Conservation (phyloP, 2,888 invertebrate genomes). For the Xylota segnis region DNA sequence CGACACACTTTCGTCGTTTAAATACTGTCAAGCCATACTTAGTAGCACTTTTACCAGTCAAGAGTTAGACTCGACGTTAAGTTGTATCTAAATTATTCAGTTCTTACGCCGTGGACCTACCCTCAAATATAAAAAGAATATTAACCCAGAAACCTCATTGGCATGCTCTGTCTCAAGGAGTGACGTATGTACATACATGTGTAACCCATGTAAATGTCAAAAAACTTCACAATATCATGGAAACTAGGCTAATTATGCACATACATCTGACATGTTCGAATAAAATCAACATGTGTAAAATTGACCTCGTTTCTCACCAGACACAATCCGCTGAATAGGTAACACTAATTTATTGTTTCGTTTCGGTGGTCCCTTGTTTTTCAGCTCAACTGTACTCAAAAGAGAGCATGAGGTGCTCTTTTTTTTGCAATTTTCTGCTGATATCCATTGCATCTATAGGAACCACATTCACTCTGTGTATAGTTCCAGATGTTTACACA, state of each 20-base stretch:
- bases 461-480: neutral
- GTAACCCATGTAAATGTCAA: neutral
- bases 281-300: neutral
- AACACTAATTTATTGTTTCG: neutral
- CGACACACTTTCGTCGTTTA: too few relatives aligned
- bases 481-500: neutral
- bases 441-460: neutral
- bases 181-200: neutral
- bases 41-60: too few relatives aligned
- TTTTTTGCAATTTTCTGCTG: neutral
- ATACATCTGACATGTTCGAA: neutral
- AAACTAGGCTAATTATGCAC: neutral
- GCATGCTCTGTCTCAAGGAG: neutral
- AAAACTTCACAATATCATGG: neutral
- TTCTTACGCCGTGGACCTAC: neutral
- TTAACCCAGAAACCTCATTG: slow-evolving; percentile 1
- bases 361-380: neutral
- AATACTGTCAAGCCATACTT: too few relatives aligned
- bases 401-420: neutral
- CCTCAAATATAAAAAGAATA: neutral
- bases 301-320: neutral
- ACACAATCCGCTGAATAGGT: neutral
- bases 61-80: too few relatives aligned
- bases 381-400: neutral
- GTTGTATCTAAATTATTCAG: too few relatives aligned